A percentile compares a stretch with the other conserved stretches of the same genome.
These are phyloP conservation scores for Petrolisthes cinctipes DNA, from an alignment of 2,888 invertebrate genomes.

Conservation along the genomic window DNA sequence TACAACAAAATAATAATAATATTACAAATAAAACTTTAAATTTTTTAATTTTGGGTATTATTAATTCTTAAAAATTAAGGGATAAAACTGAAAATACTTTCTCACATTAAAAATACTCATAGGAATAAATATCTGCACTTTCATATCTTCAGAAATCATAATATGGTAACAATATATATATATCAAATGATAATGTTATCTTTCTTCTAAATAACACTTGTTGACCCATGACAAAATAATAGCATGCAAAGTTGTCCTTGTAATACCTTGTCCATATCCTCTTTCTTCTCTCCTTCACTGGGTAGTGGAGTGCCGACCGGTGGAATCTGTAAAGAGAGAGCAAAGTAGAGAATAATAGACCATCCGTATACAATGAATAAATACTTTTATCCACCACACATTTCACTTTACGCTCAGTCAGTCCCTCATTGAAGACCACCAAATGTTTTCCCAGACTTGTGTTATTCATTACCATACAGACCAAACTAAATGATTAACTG, in stretches of 20 bases:
- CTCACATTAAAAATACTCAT: constrained; percentile 4
- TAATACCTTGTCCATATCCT: constrained; percentile 78
- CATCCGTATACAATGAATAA: no score
- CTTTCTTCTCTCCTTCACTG: constrained; percentile 76
- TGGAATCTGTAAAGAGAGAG: constrained; percentile 66
- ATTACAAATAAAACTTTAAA: constrained; percentile 4
- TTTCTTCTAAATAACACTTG: background rate
- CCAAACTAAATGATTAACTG: no score
- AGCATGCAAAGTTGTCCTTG: constrained; percentile 53
- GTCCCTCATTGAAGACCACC: no score
- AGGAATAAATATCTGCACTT: background rate
- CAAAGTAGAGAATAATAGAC: background rate
- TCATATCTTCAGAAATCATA: background rate
- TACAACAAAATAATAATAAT: background rate
- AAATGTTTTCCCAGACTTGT: no score
- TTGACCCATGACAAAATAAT: constrained; percentile 46
- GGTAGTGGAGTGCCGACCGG: constrained; percentile 71
- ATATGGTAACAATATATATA: constrained; percentile 28
- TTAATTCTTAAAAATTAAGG: background rate
- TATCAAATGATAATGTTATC: background rate
- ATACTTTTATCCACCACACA: no score
- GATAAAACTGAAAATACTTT: constrained; percentile 11
- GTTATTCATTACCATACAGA: no score
- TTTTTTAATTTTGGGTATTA: constrained; percentile 3
- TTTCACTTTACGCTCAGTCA: no score